A percentile compares a stretch with the other conserved stretches of the same genome.
Conservation (phyloP, 2,113 vertebrate species). For the Alces alces region DNA sequence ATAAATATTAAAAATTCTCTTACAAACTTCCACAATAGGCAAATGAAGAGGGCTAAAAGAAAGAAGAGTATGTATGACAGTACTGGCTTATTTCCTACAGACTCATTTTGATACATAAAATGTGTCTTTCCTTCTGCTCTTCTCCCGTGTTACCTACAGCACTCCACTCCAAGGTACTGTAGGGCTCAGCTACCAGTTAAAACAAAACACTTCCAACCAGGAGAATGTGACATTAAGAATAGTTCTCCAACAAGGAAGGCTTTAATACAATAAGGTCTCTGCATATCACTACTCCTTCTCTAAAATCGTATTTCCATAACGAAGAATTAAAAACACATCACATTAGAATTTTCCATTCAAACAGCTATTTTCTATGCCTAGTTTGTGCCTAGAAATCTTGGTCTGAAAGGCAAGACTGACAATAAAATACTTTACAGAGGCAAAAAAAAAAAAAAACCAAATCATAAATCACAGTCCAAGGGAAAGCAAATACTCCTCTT, state of each 20-base stretch:
- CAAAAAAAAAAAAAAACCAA: not conserved
- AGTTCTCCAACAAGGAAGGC: not conserved
- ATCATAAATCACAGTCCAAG: not conserved
- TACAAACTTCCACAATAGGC: not conserved
- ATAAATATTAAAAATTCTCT: not conserved
- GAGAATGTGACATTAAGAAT: not conserved
- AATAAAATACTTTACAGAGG: not conserved
- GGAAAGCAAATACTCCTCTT: not conserved
- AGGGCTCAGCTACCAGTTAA: not conserved
- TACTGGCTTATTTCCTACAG: not conserved
- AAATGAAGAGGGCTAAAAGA: not conserved
- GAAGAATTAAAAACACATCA: not conserved
- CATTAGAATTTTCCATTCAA: not conserved
- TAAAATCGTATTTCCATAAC: not conserved
- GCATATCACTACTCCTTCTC: not conserved
- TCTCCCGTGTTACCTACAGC: not conserved
- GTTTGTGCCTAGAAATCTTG: not conserved
- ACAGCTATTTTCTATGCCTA: not conserved
- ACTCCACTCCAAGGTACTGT: not conserved
- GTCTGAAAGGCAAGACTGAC: not conserved
- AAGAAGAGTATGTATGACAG: not conserved
- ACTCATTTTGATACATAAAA: not conserved
- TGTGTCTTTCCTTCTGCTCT: not conserved
- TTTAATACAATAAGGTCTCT: not conserved
- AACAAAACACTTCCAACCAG: not conserved